Percentiles rank a stretch among this genome's conserved stretches.
phyloP scores from a whole-genome alignment of 2,113 vertebrate species.

The Antennarius striatus region DNA sequence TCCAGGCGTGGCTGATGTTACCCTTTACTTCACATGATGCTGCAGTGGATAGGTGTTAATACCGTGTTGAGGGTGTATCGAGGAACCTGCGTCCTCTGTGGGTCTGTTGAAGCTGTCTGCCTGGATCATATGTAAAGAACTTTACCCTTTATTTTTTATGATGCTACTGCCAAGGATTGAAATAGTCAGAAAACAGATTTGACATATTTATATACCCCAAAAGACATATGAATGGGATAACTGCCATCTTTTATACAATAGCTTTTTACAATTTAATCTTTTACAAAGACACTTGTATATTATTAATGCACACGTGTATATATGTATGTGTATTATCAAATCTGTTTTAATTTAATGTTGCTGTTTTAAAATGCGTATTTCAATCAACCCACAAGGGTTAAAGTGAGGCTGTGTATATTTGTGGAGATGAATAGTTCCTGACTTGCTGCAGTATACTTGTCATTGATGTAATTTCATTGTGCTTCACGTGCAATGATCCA shows the following conservation, averaged over 20 bases:
- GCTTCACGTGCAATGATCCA: constrained; percentile 51
- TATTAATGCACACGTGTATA: constrained; percentile 79
- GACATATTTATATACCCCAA: constrained; percentile 82
- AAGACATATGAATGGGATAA: constrained; percentile 82
- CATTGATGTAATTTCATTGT: constrained; percentile 76
- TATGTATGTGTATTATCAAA: constrained; percentile 79
- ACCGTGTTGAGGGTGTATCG: constrained; percentile 18
- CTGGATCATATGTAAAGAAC: constrained; percentile 47
- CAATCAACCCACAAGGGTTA: constrained; percentile 70
- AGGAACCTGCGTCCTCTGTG: constrained; percentile 13
- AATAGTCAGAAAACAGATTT: constrained; percentile 64
- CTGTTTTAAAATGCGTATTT: constrained; percentile 74
- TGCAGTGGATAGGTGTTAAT: constrained; percentile 21
- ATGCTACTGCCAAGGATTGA: constrained; percentile 72
- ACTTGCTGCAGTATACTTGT: constrained; percentile 81
- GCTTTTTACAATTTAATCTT: constrained; percentile 89
- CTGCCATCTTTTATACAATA: constrained; percentile 94
- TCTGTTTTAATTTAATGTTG: constrained; percentile 78
- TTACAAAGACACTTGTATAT: constrained; percentile 87
- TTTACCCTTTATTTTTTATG: constrained; percentile 48
- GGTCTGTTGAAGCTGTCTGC: constrained; percentile 19
- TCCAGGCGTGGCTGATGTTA: constrained; percentile 36
- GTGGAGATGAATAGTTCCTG: constrained; percentile 86
- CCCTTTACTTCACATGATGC: constrained; percentile 31
- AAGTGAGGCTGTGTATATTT: constrained; percentile 83